phyloP scores from a whole-genome alignment of 92 coral and sea anemone genomes.

The Anthopleura xanthogrammica region DNA sequence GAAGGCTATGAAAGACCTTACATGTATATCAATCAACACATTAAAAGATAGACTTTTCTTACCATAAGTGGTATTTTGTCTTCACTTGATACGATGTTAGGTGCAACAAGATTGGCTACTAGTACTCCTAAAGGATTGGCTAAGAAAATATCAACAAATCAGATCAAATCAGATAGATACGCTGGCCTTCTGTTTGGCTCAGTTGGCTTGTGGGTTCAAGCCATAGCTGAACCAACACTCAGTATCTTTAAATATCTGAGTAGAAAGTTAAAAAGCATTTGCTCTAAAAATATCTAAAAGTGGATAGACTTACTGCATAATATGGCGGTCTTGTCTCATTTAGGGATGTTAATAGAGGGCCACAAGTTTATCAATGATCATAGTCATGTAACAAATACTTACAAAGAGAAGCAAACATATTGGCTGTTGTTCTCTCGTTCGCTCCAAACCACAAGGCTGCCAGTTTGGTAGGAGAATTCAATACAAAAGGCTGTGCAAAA shows the following conservation, averaged over 20 bases:
- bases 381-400: background rate
- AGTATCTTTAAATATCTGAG: too few species aligned
- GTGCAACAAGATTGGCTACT: constrained; percentile 73
- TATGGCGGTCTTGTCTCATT: background rate
- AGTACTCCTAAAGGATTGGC: constrained; percentile 84
- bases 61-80: constrained; percentile 66
- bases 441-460: constrained; percentile 97
- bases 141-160: constrained; percentile 1
- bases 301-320: too few species aligned
- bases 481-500: constrained; percentile 85
- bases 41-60: constrained; percentile 3
- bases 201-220: too few species aligned
- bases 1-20: too few species aligned
- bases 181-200: too few species aligned
- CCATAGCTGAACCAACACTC: too few species aligned
- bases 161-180: background rate
- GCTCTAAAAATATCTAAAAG: too few species aligned
- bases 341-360: background rate
- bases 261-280: too few species aligned
- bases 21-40: too few species aligned
- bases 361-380: background rate
- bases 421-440: constrained; percentile 81
- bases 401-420: constrained; percentile 86
- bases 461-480: constrained; percentile 84
- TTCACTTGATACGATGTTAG: constrained; percentile 54